These are phyloP conservation scores for Glossosoma conforme DNA, from an alignment of 1,140 invertebrate species.

Conservation along the genomic window DNA sequence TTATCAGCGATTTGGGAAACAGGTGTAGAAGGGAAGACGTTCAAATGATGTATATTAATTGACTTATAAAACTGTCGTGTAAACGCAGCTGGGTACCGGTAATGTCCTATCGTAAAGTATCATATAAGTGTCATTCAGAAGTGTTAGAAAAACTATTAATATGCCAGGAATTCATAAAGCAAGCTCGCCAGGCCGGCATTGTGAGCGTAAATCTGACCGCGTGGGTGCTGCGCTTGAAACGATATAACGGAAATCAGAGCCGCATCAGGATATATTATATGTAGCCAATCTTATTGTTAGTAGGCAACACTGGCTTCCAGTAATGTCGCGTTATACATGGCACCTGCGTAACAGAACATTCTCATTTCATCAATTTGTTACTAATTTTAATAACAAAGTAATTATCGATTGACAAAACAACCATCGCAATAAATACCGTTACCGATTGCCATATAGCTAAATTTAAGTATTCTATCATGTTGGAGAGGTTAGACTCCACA, in stretches of 20 bases:
- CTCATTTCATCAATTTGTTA: neutral
- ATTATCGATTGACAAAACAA: too few species aligned
- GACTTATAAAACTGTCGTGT: too few species aligned
- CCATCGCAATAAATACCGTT: too few species aligned
- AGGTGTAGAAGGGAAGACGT: too few species aligned
- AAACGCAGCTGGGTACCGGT: too few species aligned
- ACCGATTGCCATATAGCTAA: too few species aligned
- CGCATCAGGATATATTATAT: neutral
- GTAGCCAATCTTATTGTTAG: neutral
- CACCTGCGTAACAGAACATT: neutral
- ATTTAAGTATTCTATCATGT: too few species aligned
- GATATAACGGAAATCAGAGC: constrained; percentile 4
- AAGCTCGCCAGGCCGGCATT: neutral
- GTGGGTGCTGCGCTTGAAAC: constrained; percentile 1
- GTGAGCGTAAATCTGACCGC: constrained; percentile 3
- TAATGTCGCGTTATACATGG: neutral
- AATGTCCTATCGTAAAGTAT: neutral
- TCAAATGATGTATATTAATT: neutral
- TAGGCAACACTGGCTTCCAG: neutral
- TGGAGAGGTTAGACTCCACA: too few species aligned
- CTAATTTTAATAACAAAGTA: too few species aligned
- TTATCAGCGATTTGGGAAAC: too few species aligned
- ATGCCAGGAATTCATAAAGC: neutral
- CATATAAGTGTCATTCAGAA: constrained; percentile 9
- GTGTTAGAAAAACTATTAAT: constrained; percentile 11